These are phyloP conservation scores for Ceratina australensis DNA, from an alignment of 1,140 invertebrate species.

Conservation along the genomic window DNA sequence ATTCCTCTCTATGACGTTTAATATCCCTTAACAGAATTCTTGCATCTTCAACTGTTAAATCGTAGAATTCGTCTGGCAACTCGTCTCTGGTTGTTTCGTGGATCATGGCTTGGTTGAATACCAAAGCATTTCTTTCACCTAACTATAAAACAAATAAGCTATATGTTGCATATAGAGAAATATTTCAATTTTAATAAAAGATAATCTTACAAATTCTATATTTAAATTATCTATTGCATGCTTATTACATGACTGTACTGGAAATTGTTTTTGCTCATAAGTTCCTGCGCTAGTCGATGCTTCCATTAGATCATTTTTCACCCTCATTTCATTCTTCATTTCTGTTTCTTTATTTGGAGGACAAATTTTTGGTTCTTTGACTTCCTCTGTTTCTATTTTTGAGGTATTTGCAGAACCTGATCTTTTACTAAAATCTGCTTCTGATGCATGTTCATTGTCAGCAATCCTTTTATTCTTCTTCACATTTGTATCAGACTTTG, in stretches of 20 bases:
- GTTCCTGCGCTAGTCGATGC: not conserved
- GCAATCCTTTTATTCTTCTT: constrained; percentile 32
- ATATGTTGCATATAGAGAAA: not conserved
- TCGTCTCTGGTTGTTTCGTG: constrained; percentile 81
- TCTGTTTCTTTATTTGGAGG: not conserved
- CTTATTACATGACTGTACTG: not conserved
- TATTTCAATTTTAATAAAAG: not conserved
- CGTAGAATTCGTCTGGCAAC: constrained; percentile 91
- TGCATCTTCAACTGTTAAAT: constrained; percentile 89
- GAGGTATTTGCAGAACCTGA: constrained; percentile 40
- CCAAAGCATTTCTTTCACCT: constrained; percentile 84
- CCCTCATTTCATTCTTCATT: not conserved
- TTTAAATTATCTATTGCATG: constrained; percentile 24
- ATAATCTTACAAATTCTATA: constrained; percentile 78
- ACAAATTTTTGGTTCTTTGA: not conserved
- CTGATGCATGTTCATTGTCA: constrained; percentile 24
- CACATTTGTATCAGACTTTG: constrained; percentile 55
- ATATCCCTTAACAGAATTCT: constrained; percentile 85
- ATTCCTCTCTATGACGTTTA: constrained; percentile 81
- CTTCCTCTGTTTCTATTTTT: constrained; percentile 26
- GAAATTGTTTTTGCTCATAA: not conserved
- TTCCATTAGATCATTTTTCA: not conserved
- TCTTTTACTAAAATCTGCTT: constrained; percentile 46
- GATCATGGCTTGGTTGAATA: constrained; percentile 83
- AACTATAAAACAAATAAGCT: constrained; percentile 77